Conservation (phyloP, 2,888 invertebrate species). For the Laothoe populi region DNA sequence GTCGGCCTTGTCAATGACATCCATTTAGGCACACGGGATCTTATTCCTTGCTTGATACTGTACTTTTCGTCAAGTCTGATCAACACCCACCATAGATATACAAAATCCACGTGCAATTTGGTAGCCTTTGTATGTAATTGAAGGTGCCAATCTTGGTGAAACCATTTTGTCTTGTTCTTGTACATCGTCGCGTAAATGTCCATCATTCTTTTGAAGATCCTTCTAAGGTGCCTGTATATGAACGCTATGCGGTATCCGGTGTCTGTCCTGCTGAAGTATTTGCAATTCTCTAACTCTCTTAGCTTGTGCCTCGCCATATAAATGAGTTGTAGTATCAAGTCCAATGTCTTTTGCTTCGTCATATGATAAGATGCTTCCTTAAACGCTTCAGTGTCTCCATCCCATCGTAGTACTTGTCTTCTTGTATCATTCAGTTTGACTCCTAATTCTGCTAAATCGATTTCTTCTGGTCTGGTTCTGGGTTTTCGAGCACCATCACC, state of each 20-base stretch:
- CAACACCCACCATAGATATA: conserved; percentile 53
- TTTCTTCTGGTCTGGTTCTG: not conserved
- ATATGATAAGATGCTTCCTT: conserved; percentile 11
- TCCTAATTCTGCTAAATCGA: not conserved
- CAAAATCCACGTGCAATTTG: conserved; percentile 48
- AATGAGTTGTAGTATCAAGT: conserved; percentile 50
- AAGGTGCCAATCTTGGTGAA: conserved; percentile 25
- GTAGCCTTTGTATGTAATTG: conserved; percentile 43
- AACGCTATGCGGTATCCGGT: conserved; percentile 52
- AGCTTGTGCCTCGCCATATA: conserved; percentile 53
- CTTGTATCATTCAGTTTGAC: conserved; percentile 28
- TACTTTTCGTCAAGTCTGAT: conserved; percentile 44
- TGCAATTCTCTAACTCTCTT: conserved; percentile 40
- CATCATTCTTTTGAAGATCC: conserved; percentile 38
- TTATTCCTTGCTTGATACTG: conserved; percentile 3
- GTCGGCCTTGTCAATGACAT: conserved; percentile 25
- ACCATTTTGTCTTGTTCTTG: conserved; percentile 13
- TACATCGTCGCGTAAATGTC: conserved; percentile 38
- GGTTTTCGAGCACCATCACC: not conserved
- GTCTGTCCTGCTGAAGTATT: conserved; percentile 44
- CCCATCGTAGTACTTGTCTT: conserved; percentile 29
- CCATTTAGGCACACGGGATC: conserved; percentile 28
- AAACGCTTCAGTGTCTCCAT: conserved; percentile 9
- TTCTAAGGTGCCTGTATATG: conserved; percentile 40
- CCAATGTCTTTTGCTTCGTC: conserved; percentile 38